phyloP scores from a whole-genome alignment of 2,113 vertebrate genomes.

The Triplophysa rosa region DNA sequence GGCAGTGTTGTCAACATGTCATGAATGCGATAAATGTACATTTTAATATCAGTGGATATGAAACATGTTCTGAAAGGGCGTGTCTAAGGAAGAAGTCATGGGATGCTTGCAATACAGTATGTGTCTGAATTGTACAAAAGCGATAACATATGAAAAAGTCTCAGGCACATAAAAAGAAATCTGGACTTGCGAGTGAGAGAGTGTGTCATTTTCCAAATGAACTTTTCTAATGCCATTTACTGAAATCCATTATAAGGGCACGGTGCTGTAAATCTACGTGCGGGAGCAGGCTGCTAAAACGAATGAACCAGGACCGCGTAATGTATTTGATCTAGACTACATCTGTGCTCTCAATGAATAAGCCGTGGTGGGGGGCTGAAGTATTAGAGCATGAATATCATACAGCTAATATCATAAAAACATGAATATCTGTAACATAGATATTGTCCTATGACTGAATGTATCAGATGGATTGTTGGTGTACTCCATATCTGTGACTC shows the following conservation, averaged over 20 bases:
- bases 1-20: too few species aligned
- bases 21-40: too few species aligned
- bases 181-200: not conserved
- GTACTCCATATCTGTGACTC: too few species aligned
- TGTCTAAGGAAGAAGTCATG: too few species aligned
- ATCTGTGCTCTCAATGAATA: not conserved
- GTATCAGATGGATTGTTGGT: too few species aligned
- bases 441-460: not conserved
- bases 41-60: too few species aligned
- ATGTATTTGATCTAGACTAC: slow-evolving; percentile 13
- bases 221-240: slow-evolving; percentile 22
- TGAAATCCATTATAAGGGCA: slow-evolving; percentile 37
- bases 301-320: slow-evolving; percentile 29
- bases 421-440: not conserved
- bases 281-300: not conserved
- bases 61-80: too few species aligned
- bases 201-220: slow-evolving; percentile 42
- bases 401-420: not conserved
- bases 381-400: not conserved
- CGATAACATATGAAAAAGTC: not conserved
- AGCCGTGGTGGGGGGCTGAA: not conserved
- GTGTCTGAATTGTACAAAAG: not conserved
- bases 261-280: slow-evolving; percentile 20
- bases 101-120: too few species aligned
- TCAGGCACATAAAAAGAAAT: not conserved